A percentile compares a stretch with the other conserved stretches of the same genome.
These are phyloP conservation scores for Episyrphus balteatus DNA, from an alignment of 1,140 invertebrate genomes.

Conservation along the genomic window DNA sequence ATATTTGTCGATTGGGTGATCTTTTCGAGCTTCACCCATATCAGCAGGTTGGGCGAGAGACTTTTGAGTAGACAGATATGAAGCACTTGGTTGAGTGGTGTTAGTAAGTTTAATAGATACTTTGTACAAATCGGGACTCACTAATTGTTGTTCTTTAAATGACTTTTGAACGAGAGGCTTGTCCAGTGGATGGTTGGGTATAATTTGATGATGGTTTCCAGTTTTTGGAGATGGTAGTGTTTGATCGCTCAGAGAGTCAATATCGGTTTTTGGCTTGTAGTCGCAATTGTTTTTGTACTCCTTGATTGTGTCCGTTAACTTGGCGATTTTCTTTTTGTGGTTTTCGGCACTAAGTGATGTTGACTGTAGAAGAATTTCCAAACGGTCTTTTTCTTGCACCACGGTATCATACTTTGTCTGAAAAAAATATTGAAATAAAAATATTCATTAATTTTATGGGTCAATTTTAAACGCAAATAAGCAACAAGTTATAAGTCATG, in stretches of 20 bases:
- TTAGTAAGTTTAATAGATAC: slow-evolving; percentile 23
- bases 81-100: slow-evolving; percentile 3
- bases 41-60: background rate
- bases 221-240: slow-evolving; percentile 10
- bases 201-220: background rate
- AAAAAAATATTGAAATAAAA: background rate
- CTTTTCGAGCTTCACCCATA: background rate
- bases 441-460: too few species aligned
- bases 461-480: too few species aligned
- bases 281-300: slow-evolving; percentile 22
- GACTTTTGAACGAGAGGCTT: slow-evolving; percentile 27
- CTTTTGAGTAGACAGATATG: too few species aligned
- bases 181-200: slow-evolving; percentile 7
- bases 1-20: background rate
- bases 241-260: slow-evolving; percentile 7
- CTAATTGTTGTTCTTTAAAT: slow-evolving; percentile 30
- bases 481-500: too few species aligned
- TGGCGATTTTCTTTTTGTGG: background rate
- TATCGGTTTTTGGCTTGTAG: slow-evolving; percentile 13
- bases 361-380: slow-evolving; percentile 7
- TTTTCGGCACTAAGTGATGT: background rate
- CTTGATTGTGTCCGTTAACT: slow-evolving; percentile 12
- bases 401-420: slow-evolving; percentile 22
- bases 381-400: slow-evolving; percentile 16
- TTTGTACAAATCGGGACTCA: slow-evolving; percentile 34